Percentiles rank a stretch among this genome's conserved stretches.
These are phyloP conservation scores for Dione juno DNA, from an alignment of 2,888 invertebrate species.

Conservation along the genomic window DNA sequence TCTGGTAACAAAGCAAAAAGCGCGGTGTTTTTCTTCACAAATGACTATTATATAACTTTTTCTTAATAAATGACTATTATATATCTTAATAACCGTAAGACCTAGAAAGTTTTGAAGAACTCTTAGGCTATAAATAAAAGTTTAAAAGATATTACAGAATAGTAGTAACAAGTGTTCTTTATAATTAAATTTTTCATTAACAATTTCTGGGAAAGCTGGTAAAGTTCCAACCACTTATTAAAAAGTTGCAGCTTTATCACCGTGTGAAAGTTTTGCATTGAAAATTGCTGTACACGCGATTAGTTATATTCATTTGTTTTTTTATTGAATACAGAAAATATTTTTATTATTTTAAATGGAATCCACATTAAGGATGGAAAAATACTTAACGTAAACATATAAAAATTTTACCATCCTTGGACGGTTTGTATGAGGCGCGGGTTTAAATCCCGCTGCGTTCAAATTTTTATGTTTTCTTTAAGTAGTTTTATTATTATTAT, in stretches of 20 bases:
- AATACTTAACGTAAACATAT: too few relatives aligned
- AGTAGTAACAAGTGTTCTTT: constrained; percentile 11
- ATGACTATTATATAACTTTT: background rate
- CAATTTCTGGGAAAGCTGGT: constrained; percentile 21
- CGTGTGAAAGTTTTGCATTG: constrained; percentile 10
- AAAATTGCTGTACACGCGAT: background rate
- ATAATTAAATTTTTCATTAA: constrained; percentile 7
- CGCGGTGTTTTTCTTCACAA: too few relatives aligned
- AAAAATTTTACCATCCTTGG: too few relatives aligned
- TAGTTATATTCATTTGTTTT: background rate
- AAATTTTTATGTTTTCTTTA: too few relatives aligned
- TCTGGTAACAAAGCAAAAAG: too few relatives aligned
- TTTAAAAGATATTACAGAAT: constrained; percentile 1
- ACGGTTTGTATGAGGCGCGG: too few relatives aligned
- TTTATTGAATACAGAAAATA: background rate
- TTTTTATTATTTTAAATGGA: too few relatives aligned
- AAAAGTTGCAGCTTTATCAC: constrained; percentile 24
- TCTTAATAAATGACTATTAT: background rate
- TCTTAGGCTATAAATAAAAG: constrained; percentile 2
- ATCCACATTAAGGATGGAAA: too few relatives aligned
- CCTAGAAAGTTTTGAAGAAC: background rate
- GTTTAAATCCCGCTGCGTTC: too few relatives aligned
- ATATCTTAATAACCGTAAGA: constrained; percentile 1
- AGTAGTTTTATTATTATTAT: too few relatives aligned
- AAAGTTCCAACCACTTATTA: constrained; percentile 21